Evolutionary conservation across 1,140 invertebrate genomes (phyloP), one percentile per base, ranked within the genome.

Genomic region (Caenorhabditis brenneri): DNA sequence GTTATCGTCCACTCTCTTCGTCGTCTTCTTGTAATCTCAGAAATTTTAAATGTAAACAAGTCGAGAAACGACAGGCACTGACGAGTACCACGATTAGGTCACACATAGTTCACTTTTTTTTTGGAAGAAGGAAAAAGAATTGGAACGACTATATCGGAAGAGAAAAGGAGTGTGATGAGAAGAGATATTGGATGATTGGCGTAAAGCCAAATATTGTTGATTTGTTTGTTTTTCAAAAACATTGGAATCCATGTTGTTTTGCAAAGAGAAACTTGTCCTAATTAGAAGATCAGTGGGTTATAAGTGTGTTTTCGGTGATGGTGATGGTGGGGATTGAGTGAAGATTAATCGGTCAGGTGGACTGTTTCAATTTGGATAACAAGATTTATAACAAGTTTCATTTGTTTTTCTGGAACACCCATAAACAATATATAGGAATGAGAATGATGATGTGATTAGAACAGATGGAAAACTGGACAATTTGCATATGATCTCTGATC

Each of bases 21-120:
- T n/a, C n/a, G 33, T 27, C 60, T 12, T 74, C n/a, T 27, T n/a
- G 29, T 74, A 74, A 74, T 74, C 65, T 74, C 65, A 74, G 36
- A 74, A 42, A 74, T 74, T 74, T 74, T 74, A 46, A 74, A 46
- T 74, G 65, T 74, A 74, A 74, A 74, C 65, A 74, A 74, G 65
- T 74, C 65, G 36, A 74, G 29, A 74, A 22, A 15, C 10, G 65
- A 74, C 65, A 74, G 65, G 65, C 36, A 74, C 65, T 29, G 65
- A 24, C 65, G 65, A 42, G 65, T 42, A 74, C 65, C 65, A 42
- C 39, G 33, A 74, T 74, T 74, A 74, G 65, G 65, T 42, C 36
- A 74, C 65, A 46, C 36, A 74, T 74, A 74, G 65, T 74, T 74
- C 65, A 74, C 7, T 74, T 74, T 74, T 39, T 74, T 58, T 42